These are phyloP conservation scores for Callitettix versicolor DNA, from an alignment of 1,140 invertebrate genomes.

Conservation along the genomic window DNA sequence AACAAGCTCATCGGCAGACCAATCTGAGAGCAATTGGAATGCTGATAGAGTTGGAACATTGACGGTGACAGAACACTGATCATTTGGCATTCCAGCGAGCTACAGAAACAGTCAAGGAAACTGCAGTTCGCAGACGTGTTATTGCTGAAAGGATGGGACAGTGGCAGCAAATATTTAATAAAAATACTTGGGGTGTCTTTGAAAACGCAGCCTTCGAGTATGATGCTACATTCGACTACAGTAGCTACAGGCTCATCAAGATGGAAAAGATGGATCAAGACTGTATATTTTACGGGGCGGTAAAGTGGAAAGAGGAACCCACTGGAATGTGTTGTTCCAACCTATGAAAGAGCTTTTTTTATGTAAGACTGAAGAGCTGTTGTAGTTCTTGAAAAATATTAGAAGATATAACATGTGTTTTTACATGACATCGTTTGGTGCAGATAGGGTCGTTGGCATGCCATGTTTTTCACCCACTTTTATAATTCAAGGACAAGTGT, in stretches of 20 bases:
- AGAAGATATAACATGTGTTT: constrained; percentile 24
- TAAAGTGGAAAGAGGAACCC: constrained; percentile 17
- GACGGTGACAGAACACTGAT: background rate
- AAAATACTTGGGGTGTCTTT: background rate
- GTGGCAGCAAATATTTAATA: background rate
- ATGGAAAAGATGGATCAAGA: background rate
- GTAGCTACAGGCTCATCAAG: background rate
- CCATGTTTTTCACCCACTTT: constrained; percentile 10
- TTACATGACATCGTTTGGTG: constrained; percentile 27
- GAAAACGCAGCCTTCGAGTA: background rate
- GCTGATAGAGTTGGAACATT: background rate
- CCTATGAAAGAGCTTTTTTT: constrained; percentile 29
- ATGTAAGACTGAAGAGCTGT: constrained; percentile 25
- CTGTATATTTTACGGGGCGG: constrained; percentile 5
- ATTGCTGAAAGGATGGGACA: background rate
- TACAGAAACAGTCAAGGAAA: background rate
- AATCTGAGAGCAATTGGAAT: no score
- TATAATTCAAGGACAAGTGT: constrained; percentile 25
- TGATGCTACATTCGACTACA: background rate
- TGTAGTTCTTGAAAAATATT: constrained; percentile 19
- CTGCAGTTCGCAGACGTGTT: background rate
- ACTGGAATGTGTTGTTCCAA: constrained; percentile 21
- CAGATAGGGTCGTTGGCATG: constrained; percentile 24
- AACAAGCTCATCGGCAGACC: no score
- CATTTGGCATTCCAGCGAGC: background rate